Evolutionary conservation across 2,113 vertebrate genomes (phyloP).

Genomic region (Cygnus buccinator): DNA sequence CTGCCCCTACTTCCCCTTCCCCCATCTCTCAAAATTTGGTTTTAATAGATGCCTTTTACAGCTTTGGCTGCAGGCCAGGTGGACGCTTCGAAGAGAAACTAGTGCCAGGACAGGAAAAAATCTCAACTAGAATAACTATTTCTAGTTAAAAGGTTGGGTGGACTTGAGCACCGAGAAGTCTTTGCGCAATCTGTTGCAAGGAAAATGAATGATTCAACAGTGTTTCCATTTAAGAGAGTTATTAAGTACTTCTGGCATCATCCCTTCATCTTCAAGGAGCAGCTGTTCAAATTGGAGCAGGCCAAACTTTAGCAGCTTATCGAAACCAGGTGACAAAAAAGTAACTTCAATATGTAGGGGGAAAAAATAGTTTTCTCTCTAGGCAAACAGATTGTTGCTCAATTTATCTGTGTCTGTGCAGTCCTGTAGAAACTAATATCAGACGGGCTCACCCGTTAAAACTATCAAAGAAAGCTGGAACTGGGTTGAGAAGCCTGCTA

Average conservation of each 20-base stretch:
- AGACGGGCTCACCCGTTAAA: not conserved
- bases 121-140: not conserved
- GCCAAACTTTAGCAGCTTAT: constrained; percentile 31
- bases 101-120: constrained; percentile 9
- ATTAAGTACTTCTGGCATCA: constrained; percentile 41
- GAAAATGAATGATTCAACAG: not conserved
- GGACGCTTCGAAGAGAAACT: not conserved
- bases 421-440: not conserved
- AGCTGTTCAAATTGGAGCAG: constrained; percentile 19
- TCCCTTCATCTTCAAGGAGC: constrained; percentile 26
- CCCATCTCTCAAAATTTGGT: not conserved
- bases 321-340: constrained; percentile 50
- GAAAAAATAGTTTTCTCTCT: constrained; percentile 29
- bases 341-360: not conserved
- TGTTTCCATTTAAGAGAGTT: constrained; percentile 38
- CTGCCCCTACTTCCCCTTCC: not conserved
- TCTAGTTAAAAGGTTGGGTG: constrained; percentile 29
- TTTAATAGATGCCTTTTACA: not conserved
- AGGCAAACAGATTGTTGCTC: not conserved
- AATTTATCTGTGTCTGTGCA: not conserved
- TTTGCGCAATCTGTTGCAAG: not conserved
- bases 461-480: not conserved
- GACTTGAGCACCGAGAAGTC: not conserved
- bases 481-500: not conserved
- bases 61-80: not conserved